Evolutionary conservation across 64 coral and sea anemone species (phyloP), one percentile per base, ranked within the genome.

Genomic region (Montipora capricornis): DNA sequence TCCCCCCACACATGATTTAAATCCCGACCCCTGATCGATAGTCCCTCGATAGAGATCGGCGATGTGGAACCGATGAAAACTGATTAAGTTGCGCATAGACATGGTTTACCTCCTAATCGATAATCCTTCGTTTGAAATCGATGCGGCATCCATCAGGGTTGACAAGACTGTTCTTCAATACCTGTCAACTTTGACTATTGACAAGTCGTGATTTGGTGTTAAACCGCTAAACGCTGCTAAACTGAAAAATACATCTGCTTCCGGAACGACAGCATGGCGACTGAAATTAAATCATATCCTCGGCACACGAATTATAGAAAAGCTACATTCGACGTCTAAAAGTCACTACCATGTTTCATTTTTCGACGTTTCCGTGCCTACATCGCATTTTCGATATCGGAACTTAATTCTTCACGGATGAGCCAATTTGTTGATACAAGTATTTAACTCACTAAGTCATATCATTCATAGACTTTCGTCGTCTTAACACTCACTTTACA

Each of bases 151-250:
- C 17, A 67, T 47, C 60, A 71, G 17, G 2, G 44, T 14, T 84
- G 24, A 86, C 20, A 69, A 24, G 15, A 22, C 19, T 8, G 17
- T 6, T 22, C 66, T 50, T 69, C n/a, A 17, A 78, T 49, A 49
- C 48, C 82, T 86, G 82, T 86, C 82, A 73, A 6, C 62, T 86
- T 70, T 1, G 17, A 50, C n/a, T 69, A 70, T 11, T 86, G 82
- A 86, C 82, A 86, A 49, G 62, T 86, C 20, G 70, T 86, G 49
- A 86, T 60, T 71, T 86, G 66, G 82, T 86, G 82, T 64, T 86
- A 86, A 86, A 86, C 45, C 47, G 82, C 66, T 13, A 86, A 49
- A 20, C 17, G 44, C 46, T 78, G 3, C 46, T 49, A 49, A 78
- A 47, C 3, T 78, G 1, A 19, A 49, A 29, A 5, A 19, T 46